Evolutionary conservation across 2,888 invertebrate genomes (phyloP).

Genomic region (Sympetrum striolatum): DNA sequence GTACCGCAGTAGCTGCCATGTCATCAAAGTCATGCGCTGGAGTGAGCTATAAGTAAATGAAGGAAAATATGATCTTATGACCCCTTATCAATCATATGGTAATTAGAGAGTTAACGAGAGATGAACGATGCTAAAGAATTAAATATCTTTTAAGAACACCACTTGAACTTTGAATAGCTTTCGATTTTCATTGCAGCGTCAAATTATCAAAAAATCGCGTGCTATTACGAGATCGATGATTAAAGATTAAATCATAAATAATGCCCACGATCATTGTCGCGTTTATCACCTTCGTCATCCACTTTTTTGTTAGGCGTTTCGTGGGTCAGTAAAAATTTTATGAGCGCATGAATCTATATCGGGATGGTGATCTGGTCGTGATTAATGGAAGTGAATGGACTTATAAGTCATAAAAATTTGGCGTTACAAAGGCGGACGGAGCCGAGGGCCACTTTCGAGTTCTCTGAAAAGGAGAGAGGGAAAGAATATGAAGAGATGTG

Average conservation of each 20-base stretch:
- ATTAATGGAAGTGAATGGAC: conserved; percentile 32
- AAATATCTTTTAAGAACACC: neutral
- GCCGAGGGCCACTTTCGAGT: neutral
- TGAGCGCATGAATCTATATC: conserved; percentile 27
- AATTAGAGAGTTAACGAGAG: neutral
- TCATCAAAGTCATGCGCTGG: no score
- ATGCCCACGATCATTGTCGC: neutral
- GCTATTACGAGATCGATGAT: no score
- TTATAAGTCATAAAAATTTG: conserved; percentile 30
- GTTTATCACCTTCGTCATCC: neutral
- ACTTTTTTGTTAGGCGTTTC: neutral
- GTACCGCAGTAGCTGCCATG: no score
- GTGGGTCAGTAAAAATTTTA: neutral
- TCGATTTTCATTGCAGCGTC: no score
- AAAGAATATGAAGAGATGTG: neutral
- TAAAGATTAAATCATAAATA: no score
- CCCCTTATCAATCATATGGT: no score
- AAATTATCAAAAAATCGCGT: no score
- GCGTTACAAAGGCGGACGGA: neutral
- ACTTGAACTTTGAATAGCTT: no score
- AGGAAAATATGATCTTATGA: no score
- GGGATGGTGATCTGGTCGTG: conserved; percentile 14
- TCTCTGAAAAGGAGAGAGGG: neutral
- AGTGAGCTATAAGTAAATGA: no score
- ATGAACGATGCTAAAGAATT: neutral